Percentiles rank a stretch among this genome's conserved stretches.
Conservation (phyloP, 2,888 invertebrate genomes). For the Drosophila anceps region DNA sequence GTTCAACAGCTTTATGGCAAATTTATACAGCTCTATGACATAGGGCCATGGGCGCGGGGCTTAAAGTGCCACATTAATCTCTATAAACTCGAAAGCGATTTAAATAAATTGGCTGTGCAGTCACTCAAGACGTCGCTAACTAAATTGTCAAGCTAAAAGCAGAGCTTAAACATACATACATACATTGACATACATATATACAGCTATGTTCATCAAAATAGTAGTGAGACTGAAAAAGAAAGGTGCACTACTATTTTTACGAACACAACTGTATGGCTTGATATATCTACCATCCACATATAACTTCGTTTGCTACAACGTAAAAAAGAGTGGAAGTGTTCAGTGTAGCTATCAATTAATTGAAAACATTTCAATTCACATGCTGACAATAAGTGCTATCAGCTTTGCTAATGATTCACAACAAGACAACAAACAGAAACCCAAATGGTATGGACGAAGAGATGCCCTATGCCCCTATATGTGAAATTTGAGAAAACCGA, state of each 20-base stretch:
- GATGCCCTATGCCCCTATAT: slow-evolving; percentile 13
- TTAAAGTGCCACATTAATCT: slow-evolving; percentile 58
- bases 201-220: too few species aligned
- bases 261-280: too few species aligned
- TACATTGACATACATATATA: too few species aligned
- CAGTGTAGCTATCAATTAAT: slow-evolving; percentile 54
- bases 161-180: not conserved
- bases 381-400: slow-evolving; percentile 46
- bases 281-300: too few species aligned
- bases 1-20: slow-evolving; percentile 68
- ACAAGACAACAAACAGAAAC: not conserved
- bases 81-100: slow-evolving; percentile 48
- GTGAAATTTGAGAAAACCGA: not conserved
- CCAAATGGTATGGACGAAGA: not conserved
- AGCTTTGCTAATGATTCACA: slow-evolving; percentile 59
- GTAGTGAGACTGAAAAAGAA: too few species aligned
- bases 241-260: too few species aligned
- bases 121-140: slow-evolving; percentile 9
- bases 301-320: too few species aligned
- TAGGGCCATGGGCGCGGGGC: slow-evolving; percentile 25
- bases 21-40: slow-evolving; percentile 71
- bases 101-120: slow-evolving; percentile 61
- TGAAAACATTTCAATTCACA: slow-evolving; percentile 56
- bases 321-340: not conserved
- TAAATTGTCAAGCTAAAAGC: slow-evolving; percentile 17